Evolutionary conservation across 2,797 vertebrate species (phyloP), one percentile per base, ranked within the genome.

Genomic region (Platalea minor): DNA sequence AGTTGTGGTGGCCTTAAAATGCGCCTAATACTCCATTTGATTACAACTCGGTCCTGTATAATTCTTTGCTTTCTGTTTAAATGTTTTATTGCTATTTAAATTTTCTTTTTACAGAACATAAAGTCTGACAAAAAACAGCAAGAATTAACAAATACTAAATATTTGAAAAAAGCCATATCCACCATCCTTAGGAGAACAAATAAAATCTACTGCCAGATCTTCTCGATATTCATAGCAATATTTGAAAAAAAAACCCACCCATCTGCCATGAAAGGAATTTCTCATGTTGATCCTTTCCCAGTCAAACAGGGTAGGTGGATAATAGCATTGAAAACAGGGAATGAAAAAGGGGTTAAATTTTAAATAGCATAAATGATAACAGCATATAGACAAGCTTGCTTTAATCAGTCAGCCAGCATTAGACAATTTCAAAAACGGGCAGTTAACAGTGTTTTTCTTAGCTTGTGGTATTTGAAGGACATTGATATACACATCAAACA

Each of bases 401-500:
- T 96, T 95, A 91, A 91, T 93, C 80, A 95, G 88, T 35, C 83
- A 89, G 56, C 31, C 67, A 70, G 78, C 61, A 74, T 74, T 16
- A 96, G 86, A 57, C 19, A 68, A 87, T 89, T 93, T 89, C 37
- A 95, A 94, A 96, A 93, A 43, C 35, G 87, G 74, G 70, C 90
- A 87, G 88, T 60, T 61, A 73, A 65, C 65, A 61, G 41, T 48
- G 29, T 78, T 94, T 95, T 93, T 67, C 83, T 91, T 96, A 90
- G 73, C 78, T 80, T 68, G 80, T 87, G 80, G 56, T 94, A 56
- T 91, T 94, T 95, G 95, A 95, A 96, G 88, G 85, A 94, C 85
- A 80, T 75, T 81, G 93, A 95, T 94, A 93, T 77, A 82, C 60
- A 95, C 64, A 90, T 93, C 91, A 94, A 95, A 94, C 48, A 95